Base-by-base conservation (phyloP, 2,797 vertebrate species). In the Cryptoblepharus egeriae region DNA sequence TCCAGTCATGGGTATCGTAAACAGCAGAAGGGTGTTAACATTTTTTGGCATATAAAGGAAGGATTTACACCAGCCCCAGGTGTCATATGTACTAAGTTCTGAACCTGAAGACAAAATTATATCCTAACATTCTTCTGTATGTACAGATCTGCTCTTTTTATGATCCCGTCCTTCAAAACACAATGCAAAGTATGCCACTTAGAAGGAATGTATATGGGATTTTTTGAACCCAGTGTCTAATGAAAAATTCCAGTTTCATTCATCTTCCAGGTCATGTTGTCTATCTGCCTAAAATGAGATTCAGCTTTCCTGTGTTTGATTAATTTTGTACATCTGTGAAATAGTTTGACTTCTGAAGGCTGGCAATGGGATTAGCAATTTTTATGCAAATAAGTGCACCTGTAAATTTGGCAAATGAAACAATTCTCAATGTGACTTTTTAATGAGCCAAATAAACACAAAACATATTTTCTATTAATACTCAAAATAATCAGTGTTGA, bases 351-450 rank as follows among this genome's bases (percentile, higher is more conserved):
- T 69, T 69, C 28, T 15, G 11, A 58, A 42, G 55, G 77, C 67
- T 79, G 77, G n/a, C 52, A 79, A 70, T 32, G 55, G 55, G 55
- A 79, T 45, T 30, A 26, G 67, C 4, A 26, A 32, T 70, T 61
- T 69, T 71, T 61, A 79, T 79, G 35, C 52, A 60, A 45, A 79
- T 61, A 30, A 5, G 55, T 42, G 37, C 77, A 70, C 67, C 37
- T 71, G 67, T 79, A 79, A 60, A 79, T 79, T 70, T 71, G 67
- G 37, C 55, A 79, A 71, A 71, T 45, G 28, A 58, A 79, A 71
- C 5, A 60, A 69, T 45, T n/a, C 35, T 60, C 57, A 70, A 69
- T 79, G 32, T 45, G n/a, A 49, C 24, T 61, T 80, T 61, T 71
- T 79, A 79, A 60, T 61, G 55, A 60, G 55, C 55, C 77, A 79